Evolutionary conservation across 2,113 vertebrate species (phyloP), one percentile per base, ranked within the genome.

Genomic region (Theristicus caerulescens): DNA sequence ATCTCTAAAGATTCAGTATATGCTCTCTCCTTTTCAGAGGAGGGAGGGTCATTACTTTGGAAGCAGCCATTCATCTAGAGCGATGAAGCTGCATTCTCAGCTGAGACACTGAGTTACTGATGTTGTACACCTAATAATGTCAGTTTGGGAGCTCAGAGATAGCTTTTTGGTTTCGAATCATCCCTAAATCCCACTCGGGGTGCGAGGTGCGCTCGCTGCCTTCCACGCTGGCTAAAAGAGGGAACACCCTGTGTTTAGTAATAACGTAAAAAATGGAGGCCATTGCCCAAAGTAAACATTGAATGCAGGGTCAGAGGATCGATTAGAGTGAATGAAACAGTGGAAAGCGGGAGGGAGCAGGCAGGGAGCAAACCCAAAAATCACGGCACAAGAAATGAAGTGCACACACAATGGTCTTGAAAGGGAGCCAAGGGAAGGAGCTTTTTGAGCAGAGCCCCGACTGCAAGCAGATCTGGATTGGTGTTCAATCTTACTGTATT

Each of bases 331-430:
- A 90, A 87, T 36, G 40, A 77, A 93, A 76, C 78, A 90, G 73
- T 85, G 54, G 64, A 91, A 93, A 85, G 58, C 1, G 0, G 42
- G 70, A 96, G 58, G 78, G 90, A 95, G 20, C 40, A 65, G 46
- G 27, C 82, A 92, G 80, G 85, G 85, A 94, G 36, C 24, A 90
- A 90, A 61, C 62, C 19, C 52, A 51, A 46, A 91, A 94, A 58
- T 58, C 8, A 5, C 49, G 54, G 34, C 93, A 58, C 44, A 54
- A 96, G 74, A 93, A 93, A 76, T 79, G 14, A 65, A 90, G 54
- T 57, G 85, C 91, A 79, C 65, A 65, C 57, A 93, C 87, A 94
- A 90, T 90, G 66, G 54, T 62, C 74, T 93, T 95, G 92, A 93
- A 94, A 90, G 46, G 36, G 82, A 88, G 70, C 82, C 93, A 88